These are phyloP conservation scores for Cotesia vestalis DNA, from an alignment of 1,140 invertebrate genomes.

Conservation along the genomic window DNA sequence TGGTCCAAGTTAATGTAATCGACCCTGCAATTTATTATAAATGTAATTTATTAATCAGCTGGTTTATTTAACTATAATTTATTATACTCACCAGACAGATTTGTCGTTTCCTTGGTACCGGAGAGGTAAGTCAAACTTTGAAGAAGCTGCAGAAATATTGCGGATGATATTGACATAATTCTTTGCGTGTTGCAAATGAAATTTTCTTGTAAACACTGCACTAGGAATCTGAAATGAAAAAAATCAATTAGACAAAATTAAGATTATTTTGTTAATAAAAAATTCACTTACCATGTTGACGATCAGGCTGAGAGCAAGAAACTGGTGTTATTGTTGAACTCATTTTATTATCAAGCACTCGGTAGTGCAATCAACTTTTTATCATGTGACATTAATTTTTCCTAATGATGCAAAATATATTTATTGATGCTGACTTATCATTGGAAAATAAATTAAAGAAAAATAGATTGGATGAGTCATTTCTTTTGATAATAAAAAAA, in stretches of 20 bases:
- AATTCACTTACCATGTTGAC: neutral
- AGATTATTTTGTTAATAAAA: conserved; percentile 9
- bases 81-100: conserved; percentile 66
- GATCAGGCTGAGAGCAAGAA: no score
- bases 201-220: neutral
- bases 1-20: conserved; percentile 91
- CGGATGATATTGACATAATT: neutral
- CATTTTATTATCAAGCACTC: no score
- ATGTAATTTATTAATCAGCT: neutral
- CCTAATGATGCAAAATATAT: neutral
- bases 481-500: neutral
- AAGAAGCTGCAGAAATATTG: conserved; percentile 25
- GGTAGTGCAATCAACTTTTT: no score
- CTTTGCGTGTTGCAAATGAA: conserved; percentile 33
- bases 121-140: conserved; percentile 64
- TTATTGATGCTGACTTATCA: no score
- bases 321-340: no score
- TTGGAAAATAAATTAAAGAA: no score
- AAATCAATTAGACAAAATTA: no score
- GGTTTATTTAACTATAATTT: no score
- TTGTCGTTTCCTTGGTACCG: conserved; percentile 66
- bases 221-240: no score
- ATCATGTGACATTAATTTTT: neutral
- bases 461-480: no score
- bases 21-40: conserved; percentile 74